Conservation (phyloP, 2,113 vertebrate species). For the Tachuris rubrigastra region DNA sequence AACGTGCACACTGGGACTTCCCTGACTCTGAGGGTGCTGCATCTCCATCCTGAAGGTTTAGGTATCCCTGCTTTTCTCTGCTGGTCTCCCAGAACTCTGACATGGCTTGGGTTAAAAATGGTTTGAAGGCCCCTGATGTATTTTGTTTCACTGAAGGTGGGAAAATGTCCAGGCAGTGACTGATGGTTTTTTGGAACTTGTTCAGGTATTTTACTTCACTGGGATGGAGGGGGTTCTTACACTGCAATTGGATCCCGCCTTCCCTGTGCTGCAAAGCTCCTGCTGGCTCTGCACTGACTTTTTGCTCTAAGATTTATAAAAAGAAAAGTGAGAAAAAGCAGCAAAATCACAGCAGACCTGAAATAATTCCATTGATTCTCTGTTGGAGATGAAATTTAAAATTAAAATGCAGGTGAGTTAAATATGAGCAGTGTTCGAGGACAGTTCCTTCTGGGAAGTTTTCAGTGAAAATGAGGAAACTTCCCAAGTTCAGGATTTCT, state of each 20-base stretch:
- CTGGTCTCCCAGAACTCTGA: background rate
- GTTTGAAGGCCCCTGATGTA: background rate
- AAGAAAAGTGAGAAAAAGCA: background rate
- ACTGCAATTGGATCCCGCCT: background rate
- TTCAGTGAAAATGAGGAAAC: background rate
- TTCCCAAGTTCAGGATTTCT: background rate
- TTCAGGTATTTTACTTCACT: constrained; percentile 34
- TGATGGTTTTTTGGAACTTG: constrained; percentile 21
- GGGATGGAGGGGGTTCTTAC: constrained; percentile 9
- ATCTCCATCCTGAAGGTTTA: background rate
- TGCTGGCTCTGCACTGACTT: constrained; percentile 32
- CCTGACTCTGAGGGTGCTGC: background rate
- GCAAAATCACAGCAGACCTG: background rate
- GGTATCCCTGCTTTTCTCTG: background rate
- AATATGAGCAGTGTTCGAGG: background rate
- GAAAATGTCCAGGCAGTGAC: constrained; percentile 47
- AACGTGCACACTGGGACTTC: background rate
- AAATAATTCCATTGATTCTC: background rate
- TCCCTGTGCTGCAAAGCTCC: constrained; percentile 9
- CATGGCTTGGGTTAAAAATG: background rate
- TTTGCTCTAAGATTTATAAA: background rate
- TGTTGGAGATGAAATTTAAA: background rate
- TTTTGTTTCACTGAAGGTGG: constrained; percentile 35
- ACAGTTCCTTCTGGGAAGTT: background rate
- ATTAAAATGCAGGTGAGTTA: background rate